Evolutionary conservation across 2,113 vertebrate species (phyloP), one percentile per base, ranked within the genome.

Genomic region (Melierax canorus): DNA sequence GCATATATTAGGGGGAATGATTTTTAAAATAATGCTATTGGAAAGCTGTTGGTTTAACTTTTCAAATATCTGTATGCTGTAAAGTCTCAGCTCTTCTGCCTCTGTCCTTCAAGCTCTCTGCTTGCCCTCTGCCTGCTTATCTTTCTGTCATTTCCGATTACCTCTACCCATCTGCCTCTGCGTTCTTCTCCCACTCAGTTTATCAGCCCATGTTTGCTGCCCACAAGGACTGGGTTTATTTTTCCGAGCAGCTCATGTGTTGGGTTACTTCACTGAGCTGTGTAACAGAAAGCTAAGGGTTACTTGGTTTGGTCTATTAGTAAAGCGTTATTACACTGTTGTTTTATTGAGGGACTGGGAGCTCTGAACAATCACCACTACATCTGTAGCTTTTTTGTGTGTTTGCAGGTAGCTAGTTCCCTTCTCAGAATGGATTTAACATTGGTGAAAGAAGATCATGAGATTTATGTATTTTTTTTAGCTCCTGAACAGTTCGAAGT

Each of bases 101-200:
- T 82, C 76, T 93, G 75, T 97, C 69, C 96, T 97, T 97, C 95
- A 97, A 86, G 86, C 89, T 92, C 74, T 75, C 66, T 93, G 86
- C 73, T 73, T 86, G 77, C 92, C 80, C 90, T 95, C 89, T 72
- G 63, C 88, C 94, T 88, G 90, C 62, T 91, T 88, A 80, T 90
- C 91, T 95, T 87, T 90, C 96, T 97, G 96, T 97, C 95, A 78
- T 91, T 97, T 93, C 97, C 11, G 34, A 97, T 98, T 97, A 86
- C 95, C 89, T 97, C 95, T 93, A 58, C 96, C 88, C 76, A 88
- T 96, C 95, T 96, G 93, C 90, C 80, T 95, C 73, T 69, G 79
- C 84, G 34, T 91, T 92, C 82, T 90, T 90, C 38, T 91, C 88
- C 78, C 50, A 32, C 78, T 92, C 63, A 14, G 72, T 86, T 89